Percentiles rank a stretch among this genome's conserved stretches.
Conservation (phyloP, 1,140 invertebrate genomes). For the Calliopsis andreniformis region DNA sequence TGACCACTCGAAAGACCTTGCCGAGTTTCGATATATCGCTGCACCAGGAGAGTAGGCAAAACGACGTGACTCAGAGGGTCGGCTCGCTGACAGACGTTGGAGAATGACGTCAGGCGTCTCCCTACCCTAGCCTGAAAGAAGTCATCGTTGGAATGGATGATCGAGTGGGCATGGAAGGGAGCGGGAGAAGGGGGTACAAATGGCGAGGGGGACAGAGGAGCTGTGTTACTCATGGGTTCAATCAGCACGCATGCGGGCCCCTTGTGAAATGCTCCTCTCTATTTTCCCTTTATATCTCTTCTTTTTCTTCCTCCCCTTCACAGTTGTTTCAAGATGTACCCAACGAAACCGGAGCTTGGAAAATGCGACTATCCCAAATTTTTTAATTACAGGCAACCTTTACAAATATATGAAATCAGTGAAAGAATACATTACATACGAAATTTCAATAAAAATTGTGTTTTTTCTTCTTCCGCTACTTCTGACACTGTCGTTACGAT, state of each 20-base stretch:
- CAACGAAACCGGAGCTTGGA: too few species aligned
- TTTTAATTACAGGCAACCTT: background rate
- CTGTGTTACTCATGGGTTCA: slow-evolving; percentile 69
- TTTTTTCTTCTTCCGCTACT: too few species aligned
- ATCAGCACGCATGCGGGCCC: slow-evolving; percentile 68
- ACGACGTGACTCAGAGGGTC: slow-evolving; percentile 77
- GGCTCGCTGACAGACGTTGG: slow-evolving; percentile 71
- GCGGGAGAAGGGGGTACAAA: slow-evolving; percentile 35
- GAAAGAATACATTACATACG: too few species aligned
- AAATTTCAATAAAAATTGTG: too few species aligned
- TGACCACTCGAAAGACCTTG: slow-evolving; percentile 39
- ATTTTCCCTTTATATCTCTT: slow-evolving; percentile 22
- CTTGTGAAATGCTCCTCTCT: slow-evolving; percentile 53
- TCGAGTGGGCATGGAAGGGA: slow-evolving; percentile 52
- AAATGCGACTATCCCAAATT: background rate
- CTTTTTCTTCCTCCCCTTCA: background rate
- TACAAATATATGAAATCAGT: too few species aligned
- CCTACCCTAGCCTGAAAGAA: slow-evolving; percentile 71
- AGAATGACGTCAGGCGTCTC: slow-evolving; percentile 77
- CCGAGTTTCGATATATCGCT: slow-evolving; percentile 13
- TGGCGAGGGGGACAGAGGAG: slow-evolving; percentile 44
- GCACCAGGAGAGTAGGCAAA: slow-evolving; percentile 53
- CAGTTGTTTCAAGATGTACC: background rate
- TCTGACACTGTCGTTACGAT: too few species aligned
- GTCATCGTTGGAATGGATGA: slow-evolving; percentile 76